These are phyloP conservation scores for Dinothrombium tinctorium DNA, from an alignment of 1,140 invertebrate species.

Conservation along the genomic window DNA sequence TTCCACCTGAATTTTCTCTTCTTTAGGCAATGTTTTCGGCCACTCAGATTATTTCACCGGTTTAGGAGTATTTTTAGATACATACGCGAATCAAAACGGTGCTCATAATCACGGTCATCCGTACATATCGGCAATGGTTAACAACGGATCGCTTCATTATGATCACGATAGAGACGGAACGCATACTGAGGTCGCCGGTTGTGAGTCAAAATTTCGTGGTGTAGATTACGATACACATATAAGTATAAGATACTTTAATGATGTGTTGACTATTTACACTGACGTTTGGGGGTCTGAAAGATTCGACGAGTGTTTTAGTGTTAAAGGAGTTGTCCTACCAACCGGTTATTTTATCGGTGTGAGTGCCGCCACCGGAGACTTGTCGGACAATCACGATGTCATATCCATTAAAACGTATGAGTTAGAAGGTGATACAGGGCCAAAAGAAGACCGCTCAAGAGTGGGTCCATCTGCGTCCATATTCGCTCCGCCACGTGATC, in stretches of 20 bases:
- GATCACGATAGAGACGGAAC: conserved; percentile 97
- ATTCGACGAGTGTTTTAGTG: conserved; percentile 82
- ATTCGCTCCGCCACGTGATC: conserved; percentile 54
- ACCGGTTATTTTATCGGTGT: conserved; percentile 87
- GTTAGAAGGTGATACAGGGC: conserved; percentile 28
- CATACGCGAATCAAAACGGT: conserved; percentile 99
- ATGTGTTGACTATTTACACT: conserved; percentile 28
- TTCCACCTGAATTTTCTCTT: conserved; percentile 1
- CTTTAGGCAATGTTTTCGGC: conserved; percentile 68
- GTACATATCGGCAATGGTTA: conserved; percentile 93
- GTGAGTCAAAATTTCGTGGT: conserved; percentile 81
- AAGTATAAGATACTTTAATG: conserved; percentile 69
- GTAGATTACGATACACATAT: conserved; percentile 70
- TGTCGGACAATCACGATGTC: conserved; percentile 84
- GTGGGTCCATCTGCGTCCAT: conserved; percentile 45
- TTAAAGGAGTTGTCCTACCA: conserved; percentile 67
- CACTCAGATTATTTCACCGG: conserved; percentile 78
- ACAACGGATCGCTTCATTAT: conserved; percentile 80
- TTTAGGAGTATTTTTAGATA: conserved; percentile 81
- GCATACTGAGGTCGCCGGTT: conserved; percentile 81
- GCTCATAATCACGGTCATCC: conserved; percentile 94
- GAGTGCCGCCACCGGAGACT: conserved; percentile 82
- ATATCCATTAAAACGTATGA: conserved; percentile 62
- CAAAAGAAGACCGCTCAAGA: conserved; percentile 19
- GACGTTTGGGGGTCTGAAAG: conserved; percentile 72